Conservation (phyloP, 2,113 vertebrate genomes). For the Pantherophis guttatus region DNA sequence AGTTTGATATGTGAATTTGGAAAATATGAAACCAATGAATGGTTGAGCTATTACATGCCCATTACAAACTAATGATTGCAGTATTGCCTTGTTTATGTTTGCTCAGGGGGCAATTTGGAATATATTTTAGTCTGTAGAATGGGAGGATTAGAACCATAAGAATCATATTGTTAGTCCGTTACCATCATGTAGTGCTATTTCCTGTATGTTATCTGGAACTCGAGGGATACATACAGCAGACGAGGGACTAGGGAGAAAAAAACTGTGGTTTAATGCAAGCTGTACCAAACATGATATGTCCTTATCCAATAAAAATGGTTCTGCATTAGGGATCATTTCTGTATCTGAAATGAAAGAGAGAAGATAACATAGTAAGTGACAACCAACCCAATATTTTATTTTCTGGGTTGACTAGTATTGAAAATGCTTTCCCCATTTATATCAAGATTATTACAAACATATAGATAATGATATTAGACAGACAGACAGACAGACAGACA, state of each 20-base stretch:
- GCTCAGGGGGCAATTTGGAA: background rate
- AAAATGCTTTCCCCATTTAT: background rate
- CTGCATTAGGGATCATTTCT: background rate
- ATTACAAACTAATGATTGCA: background rate
- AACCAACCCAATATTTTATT: background rate
- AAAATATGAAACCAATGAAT: background rate
- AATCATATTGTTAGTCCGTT: background rate
- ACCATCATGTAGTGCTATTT: background rate
- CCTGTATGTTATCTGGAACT: background rate
- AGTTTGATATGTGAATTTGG: background rate
- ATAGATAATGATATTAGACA: background rate
- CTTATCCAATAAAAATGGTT: background rate
- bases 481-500: too few relatives aligned
- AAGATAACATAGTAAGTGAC: background rate
- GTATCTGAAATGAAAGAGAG: background rate
- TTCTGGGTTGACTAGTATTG: background rate
- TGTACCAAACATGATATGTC: background rate
- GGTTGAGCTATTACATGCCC: background rate
- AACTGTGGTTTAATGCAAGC: background rate
- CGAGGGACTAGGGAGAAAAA: background rate
- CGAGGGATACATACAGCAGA: background rate
- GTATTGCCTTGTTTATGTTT: background rate
- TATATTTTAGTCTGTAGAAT: background rate
- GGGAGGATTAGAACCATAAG: background rate
- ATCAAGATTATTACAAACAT: background rate